Base-by-base conservation (phyloP, 2,113 vertebrate species). In the Petrocephalus microphthalmus region DNA sequence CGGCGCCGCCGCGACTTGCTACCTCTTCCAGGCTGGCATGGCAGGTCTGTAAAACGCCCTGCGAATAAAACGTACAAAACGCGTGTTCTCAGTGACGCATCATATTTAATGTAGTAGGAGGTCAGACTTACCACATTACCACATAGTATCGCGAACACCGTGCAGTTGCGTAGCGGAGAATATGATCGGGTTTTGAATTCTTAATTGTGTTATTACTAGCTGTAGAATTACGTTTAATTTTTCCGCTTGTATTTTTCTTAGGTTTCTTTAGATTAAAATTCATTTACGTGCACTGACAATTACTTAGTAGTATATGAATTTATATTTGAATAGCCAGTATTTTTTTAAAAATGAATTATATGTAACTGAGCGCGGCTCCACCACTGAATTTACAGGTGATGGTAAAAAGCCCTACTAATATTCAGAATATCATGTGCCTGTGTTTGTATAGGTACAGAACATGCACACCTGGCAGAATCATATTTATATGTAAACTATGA, bases 401-500 rank as follows among this genome's bases (percentile, higher is more conserved):
- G 6, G 71, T 17, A 37, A 19, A 37, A 78, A 78, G 33, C 2
- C 13, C 33, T 78, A 7, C 15, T 74, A 74, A 33, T 78, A 78
- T 78, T 19, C 25, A 78, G 33, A 42, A 6, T 37, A 42, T 42
- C 33, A 42, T 42, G 71, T 42, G 29, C 33, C 33, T 42, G 4
- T 78, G 71, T 78, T 78, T 78, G 71, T 78, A 6, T 74, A 37
- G 33, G 33, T 17, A 13, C 71, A 20, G 60, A 67, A 3, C 25
- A 67, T 13, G 57, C 33, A 19, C 33, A 7, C 33, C 6, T 53
- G 52, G 52, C 52, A 10, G 19, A 78, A 42, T 78, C 71, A 17
- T 42, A 78, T 78, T 78, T 78, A 42, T 78, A 78, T 78, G 71
- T 78, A 42, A 78, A 78, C 71, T 42, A 42, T 78, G 42, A 78